Percentiles rank a stretch among this genome's conserved stretches.
Evolutionary conservation across 2,888 invertebrate genomes (phyloP).

Genomic region (Ashinkailepas kermadecensis): DNA sequence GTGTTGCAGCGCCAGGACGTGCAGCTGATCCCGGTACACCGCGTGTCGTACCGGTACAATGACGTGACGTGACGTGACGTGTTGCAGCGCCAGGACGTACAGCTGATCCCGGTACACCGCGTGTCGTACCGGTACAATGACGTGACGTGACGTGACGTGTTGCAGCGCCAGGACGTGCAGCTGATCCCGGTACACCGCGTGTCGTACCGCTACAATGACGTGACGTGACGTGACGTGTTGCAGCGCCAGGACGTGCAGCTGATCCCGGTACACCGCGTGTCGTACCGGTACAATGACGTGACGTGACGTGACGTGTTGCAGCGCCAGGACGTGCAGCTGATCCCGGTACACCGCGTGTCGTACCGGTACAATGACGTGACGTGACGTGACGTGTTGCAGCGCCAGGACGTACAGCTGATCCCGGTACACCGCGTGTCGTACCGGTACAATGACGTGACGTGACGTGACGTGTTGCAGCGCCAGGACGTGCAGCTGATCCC

Average conservation of each 20-base stretch:
- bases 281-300: not conserved
- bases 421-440: not conserved
- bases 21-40: not conserved
- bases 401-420: not conserved
- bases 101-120: not conserved
- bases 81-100: conserved; percentile 2
- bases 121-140: not conserved
- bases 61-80: too few species aligned
- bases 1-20: not conserved
- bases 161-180: conserved; percentile 6
- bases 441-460: not conserved
- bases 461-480: not conserved
- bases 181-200: not conserved
- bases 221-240: not conserved
- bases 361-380: not conserved
- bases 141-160: not conserved
- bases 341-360: not conserved
- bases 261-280: not conserved
- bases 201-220: not conserved
- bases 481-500: conserved; percentile 1
- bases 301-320: not conserved
- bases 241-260: conserved; percentile 10
- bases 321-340: conserved; percentile 4
- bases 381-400: not conserved
- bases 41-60: not conserved